phyloP scores from a whole-genome alignment of 2,797 vertebrate genomes.

The Brachymystax lenok region DNA sequence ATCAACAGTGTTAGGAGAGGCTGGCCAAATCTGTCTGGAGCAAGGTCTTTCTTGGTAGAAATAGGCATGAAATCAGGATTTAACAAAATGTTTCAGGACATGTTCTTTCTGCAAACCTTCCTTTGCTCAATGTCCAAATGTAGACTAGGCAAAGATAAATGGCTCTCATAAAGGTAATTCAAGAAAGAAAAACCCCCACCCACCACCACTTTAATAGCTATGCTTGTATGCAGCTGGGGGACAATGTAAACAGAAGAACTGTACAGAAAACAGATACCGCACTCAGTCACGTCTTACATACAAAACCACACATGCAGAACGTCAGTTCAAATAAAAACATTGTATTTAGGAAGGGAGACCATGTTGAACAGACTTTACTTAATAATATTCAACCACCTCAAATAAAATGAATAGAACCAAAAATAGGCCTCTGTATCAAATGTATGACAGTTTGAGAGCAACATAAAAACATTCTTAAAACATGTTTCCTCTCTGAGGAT shows the following conservation, averaged over 20 bases:
- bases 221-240: conserved; percentile 11
- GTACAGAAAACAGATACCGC: conserved; percentile 23
- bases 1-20: background rate
- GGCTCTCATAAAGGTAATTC: background rate
- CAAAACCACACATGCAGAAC: conserved; percentile 29
- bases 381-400: conserved; percentile 15
- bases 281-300: conserved; percentile 55
- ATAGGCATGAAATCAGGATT: too few species aligned
- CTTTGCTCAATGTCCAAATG: too few species aligned
- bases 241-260: conserved; percentile 26
- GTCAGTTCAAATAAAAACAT: conserved; percentile 12
- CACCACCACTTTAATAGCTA: conserved; percentile 16
- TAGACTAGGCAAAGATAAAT: background rate
- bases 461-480: conserved; percentile 7
- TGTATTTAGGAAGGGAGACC: conserved; percentile 22
- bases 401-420: conserved; percentile 40
- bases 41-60: too few species aligned
- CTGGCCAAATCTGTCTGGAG: background rate
- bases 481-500: conserved; percentile 24
- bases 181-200: conserved; percentile 5
- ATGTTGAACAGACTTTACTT: conserved; percentile 15
- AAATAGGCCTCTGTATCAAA: conserved; percentile 46
- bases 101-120: too few species aligned
- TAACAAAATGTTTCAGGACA: too few species aligned
- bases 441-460: conserved; percentile 7